Evolutionary conservation across 2,888 invertebrate genomes (phyloP).

Genomic region (Scaptomyza cyrtandrae): DNA sequence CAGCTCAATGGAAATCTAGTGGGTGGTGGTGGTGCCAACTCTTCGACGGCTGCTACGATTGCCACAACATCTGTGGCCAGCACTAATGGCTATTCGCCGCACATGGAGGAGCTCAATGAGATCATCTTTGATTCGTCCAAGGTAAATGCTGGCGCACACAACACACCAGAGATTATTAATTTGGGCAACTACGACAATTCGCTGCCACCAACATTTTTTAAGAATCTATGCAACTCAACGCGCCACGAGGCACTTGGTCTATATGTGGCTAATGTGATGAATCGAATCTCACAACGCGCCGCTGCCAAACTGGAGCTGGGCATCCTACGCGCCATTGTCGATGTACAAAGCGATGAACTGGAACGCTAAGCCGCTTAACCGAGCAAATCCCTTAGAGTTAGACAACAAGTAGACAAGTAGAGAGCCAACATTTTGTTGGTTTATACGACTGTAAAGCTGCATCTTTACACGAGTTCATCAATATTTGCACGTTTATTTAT

Average conservation of each 20-base stretch:
- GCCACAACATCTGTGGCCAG: constrained; percentile 75
- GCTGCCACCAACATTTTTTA: constrained; percentile 83
- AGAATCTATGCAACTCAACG: constrained; percentile 83
- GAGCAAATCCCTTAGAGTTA: constrained; percentile 19
- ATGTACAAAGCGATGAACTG: constrained; percentile 82
- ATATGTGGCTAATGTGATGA: constrained; percentile 84
- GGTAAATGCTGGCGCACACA: constrained; percentile 38
- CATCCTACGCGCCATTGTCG: constrained; percentile 83
- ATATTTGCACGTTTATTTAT: constrained; percentile 6
- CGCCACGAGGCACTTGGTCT: constrained; percentile 83
- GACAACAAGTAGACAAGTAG: constrained; percentile 26
- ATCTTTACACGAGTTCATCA: constrained; percentile 22
- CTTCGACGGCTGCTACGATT: constrained; percentile 75
- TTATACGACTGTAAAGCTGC: constrained; percentile 14
- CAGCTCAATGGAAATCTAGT: constrained; percentile 59
- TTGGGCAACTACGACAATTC: constrained; percentile 82
- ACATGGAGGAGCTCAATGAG: constrained; percentile 81
- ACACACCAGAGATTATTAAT: constrained; percentile 77
- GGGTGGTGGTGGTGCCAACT: constrained; percentile 56
- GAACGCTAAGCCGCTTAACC: constrained; percentile 63
- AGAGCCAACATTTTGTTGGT: constrained; percentile 17
- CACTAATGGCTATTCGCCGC: constrained; percentile 82
- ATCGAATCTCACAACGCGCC: constrained; percentile 77
- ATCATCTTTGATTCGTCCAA: constrained; percentile 79
- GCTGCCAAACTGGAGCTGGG: constrained; percentile 82